These are phyloP conservation scores for Phaethon lepturus DNA, from an alignment of 2,113 vertebrate species.

Conservation along the genomic window DNA sequence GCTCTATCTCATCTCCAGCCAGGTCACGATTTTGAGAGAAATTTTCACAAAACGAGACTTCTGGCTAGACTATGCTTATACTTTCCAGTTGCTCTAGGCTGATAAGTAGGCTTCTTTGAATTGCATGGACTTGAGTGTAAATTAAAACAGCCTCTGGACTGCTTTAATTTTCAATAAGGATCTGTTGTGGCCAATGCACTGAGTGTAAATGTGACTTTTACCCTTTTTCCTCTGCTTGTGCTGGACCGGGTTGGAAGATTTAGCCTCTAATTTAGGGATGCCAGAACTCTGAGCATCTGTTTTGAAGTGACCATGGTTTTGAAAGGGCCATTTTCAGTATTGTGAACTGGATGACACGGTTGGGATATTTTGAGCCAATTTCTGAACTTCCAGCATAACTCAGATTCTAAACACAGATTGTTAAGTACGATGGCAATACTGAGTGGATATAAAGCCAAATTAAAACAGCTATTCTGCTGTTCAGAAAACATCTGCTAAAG, in stretches of 20 bases:
- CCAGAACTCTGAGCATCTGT: background rate
- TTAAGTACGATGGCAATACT: background rate
- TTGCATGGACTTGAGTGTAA: background rate
- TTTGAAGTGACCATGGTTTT: background rate
- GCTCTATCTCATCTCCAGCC: background rate
- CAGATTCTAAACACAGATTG: background rate
- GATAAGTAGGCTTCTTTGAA: background rate
- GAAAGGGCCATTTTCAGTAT: background rate
- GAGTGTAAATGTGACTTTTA: background rate
- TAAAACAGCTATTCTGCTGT: background rate
- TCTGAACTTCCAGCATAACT: background rate
- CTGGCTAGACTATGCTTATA: background rate
- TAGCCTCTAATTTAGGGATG: background rate
- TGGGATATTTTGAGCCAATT: background rate
- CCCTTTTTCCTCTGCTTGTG: background rate
- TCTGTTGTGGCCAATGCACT: background rate
- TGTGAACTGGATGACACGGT: background rate
- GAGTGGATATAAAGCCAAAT: background rate
- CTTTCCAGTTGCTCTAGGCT: background rate
- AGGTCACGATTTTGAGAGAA: background rate
- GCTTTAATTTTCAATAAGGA: background rate
- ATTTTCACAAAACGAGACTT: background rate
- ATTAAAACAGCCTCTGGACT: background rate
- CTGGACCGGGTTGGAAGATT: background rate
- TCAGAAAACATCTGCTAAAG: background rate